phyloP scores from a whole-genome alignment of 1,140 invertebrate genomes.

The Palaemon carinicauda region DNA sequence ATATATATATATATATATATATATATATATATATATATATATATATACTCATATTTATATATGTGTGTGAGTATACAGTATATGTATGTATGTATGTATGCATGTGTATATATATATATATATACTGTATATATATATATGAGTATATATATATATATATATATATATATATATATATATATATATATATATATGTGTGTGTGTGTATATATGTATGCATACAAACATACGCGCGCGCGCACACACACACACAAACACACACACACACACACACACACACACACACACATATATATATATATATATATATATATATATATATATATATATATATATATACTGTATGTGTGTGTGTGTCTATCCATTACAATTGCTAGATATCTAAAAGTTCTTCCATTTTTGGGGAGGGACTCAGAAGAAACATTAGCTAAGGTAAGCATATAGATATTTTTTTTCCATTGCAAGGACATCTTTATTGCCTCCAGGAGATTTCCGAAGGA shows the following conservation, averaged over 20 bases:
- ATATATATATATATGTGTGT: background rate
- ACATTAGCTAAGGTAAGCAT: too few relatives aligned
- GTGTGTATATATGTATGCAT: background rate
- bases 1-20: background rate
- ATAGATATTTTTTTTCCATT: too few relatives aligned
- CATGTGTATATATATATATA: background rate
- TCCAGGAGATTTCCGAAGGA: too few relatives aligned
- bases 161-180: slow-evolving; percentile 2
- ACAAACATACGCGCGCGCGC: background rate
- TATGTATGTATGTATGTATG: background rate
- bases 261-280: background rate
- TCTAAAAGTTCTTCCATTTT: too few relatives aligned
- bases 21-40: slow-evolving; percentile 2
- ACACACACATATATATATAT: background rate
- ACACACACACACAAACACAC: background rate
- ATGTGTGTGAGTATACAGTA: too few relatives aligned
- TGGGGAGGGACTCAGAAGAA: too few relatives aligned
- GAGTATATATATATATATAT: background rate
- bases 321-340: background rate
- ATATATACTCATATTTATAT: too few relatives aligned
- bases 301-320: slow-evolving; percentile 2
- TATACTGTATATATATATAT: background rate
- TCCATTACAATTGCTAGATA: too few relatives aligned
- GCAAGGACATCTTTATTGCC: too few relatives aligned
- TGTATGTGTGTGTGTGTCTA: too few relatives aligned